Percentiles rank a stretch among this genome's conserved stretches.
phyloP scores from a whole-genome alignment of 2,797 vertebrate genomes.

The Gobio occitaniae region DNA sequence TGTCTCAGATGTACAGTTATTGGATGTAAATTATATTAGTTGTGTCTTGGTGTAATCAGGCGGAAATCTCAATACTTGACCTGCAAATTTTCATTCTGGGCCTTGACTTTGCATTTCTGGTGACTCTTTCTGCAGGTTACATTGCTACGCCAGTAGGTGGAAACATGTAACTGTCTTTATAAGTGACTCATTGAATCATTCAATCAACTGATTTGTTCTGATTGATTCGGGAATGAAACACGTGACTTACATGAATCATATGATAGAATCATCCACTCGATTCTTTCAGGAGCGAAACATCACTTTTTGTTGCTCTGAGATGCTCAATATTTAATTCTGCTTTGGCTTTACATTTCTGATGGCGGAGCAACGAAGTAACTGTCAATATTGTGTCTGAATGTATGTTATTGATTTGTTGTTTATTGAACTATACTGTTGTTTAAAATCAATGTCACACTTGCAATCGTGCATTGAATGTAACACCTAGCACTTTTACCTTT shows the following conservation, averaged over 20 bases:
- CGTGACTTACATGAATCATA: not conserved
- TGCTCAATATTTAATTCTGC: not conserved
- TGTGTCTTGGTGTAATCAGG: not conserved
- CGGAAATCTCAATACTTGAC: not conserved
- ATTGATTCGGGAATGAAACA: not conserved
- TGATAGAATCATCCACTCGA: not conserved
- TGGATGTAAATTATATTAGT: not conserved
- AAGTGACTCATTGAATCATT: not conserved
- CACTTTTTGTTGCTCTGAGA: not conserved
- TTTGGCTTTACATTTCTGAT: not conserved
- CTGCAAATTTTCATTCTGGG: not conserved
- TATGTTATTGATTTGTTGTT: not conserved
- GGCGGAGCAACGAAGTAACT: not conserved
- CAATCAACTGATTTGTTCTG: not conserved
- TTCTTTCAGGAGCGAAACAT: not conserved
- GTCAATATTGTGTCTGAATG: not conserved
- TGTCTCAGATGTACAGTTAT: not conserved
- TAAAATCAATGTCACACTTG: not conserved
- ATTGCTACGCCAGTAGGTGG: not conserved
- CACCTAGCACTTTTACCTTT: conserved; percentile 69
- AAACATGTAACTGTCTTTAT: not conserved
- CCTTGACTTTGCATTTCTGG: not conserved
- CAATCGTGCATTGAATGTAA: not conserved
- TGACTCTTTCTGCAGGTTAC: not conserved
- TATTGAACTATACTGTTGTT: not conserved